These are phyloP conservation scores for Zootermopsis nevadensis DNA, from an alignment of 2,888 invertebrate species.

Conservation along the genomic window DNA sequence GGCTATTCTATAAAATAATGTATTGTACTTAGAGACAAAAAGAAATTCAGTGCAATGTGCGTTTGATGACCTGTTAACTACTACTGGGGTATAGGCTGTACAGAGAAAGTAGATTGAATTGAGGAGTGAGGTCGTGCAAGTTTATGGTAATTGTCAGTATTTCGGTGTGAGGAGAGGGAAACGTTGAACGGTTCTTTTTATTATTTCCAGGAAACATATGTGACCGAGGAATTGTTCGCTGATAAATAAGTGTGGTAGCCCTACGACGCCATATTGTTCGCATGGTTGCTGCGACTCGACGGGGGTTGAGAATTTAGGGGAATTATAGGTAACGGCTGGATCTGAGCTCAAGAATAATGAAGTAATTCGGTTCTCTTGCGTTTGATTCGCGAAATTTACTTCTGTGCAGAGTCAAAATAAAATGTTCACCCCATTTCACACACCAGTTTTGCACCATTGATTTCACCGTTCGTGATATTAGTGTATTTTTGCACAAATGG, in stretches of 20 bases:
- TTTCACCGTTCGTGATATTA: too few relatives aligned
- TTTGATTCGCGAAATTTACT: background rate
- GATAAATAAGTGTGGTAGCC: background rate
- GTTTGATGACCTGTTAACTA: background rate
- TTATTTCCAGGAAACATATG: background rate
- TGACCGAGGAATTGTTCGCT: background rate
- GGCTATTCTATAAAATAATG: too few relatives aligned
- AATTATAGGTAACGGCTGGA: background rate
- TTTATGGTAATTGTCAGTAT: conserved; percentile 8
- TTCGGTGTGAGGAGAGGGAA: background rate
- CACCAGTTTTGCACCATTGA: background rate
- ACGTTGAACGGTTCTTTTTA: background rate
- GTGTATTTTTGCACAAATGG: too few relatives aligned
- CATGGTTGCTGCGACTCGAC: background rate
- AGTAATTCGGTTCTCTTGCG: background rate
- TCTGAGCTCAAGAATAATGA: background rate
- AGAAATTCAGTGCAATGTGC: too few relatives aligned
- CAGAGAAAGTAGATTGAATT: background rate
- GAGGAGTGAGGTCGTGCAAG: background rate
- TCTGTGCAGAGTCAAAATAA: background rate
- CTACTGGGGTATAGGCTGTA: background rate
- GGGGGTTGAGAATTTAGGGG: background rate
- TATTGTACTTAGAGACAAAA: too few relatives aligned
- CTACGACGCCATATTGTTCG: background rate
- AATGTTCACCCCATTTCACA: background rate